Conservation (phyloP, 2,797 vertebrate species). For the Parauchenoglanis punctatus region DNA sequence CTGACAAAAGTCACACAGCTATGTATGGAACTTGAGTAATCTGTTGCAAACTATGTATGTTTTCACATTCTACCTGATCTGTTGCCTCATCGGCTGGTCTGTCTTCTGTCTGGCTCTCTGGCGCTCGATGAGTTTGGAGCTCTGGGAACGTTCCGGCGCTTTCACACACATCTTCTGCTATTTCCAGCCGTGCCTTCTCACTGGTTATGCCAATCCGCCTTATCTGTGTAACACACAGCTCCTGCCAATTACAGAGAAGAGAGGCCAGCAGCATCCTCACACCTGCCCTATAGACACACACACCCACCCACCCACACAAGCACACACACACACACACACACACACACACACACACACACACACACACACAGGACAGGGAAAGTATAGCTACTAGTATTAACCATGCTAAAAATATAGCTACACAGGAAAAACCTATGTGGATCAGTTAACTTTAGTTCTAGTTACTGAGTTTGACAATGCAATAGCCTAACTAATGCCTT, state of each 20-base stretch:
- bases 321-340: conserved; percentile 3
- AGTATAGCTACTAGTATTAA: neutral
- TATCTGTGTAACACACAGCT: conserved; percentile 53
- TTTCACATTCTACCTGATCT: conserved; percentile 40
- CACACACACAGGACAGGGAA: neutral
- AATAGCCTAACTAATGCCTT: neutral
- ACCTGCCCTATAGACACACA: conserved; percentile 50
- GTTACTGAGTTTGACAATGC: neutral
- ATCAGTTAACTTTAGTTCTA: neutral
- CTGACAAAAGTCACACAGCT: conserved; percentile 27
- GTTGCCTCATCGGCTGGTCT: conserved; percentile 38
- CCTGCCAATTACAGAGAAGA: conserved; percentile 59
- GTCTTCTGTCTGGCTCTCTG: conserved; percentile 22
- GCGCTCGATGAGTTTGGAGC: conserved; percentile 17
- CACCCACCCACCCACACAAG: neutral
- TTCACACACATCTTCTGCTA: conserved; percentile 55
- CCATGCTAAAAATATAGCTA: neutral
- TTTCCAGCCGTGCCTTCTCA: conserved; percentile 49
- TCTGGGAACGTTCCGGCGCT: conserved; percentile 50
- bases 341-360: neutral
- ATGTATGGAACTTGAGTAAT: conserved; percentile 45
- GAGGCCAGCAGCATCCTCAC: conserved; percentile 50
- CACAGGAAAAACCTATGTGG: neutral
- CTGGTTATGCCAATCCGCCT: conserved; percentile 54
- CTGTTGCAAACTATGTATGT: conserved; percentile 31